Evolutionary conservation across 2,888 invertebrate genomes (phyloP).

Genomic region (Pherbina coryleti): DNA sequence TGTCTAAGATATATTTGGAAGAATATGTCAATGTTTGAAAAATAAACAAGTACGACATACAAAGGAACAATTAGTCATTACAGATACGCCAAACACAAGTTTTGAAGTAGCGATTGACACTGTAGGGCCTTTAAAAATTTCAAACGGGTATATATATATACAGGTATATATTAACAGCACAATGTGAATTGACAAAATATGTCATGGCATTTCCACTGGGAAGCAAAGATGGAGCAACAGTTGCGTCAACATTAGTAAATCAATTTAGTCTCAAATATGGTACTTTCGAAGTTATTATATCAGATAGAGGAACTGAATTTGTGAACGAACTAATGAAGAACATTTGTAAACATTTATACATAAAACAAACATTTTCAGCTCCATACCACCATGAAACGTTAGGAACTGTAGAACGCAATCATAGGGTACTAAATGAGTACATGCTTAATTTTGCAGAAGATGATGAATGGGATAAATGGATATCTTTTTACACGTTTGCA

Average conservation of each 20-base stretch:
- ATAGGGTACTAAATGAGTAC: slow-evolving; percentile 14
- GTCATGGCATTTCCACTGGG: too few species aligned
- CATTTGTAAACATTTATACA: background rate
- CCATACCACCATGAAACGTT: slow-evolving; percentile 21
- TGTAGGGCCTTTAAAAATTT: background rate
- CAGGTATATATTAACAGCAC: background rate
- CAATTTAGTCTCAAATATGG: too few species aligned
- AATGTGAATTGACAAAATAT: too few species aligned
- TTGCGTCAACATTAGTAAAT: background rate
- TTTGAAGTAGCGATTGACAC: background rate
- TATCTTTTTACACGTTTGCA: too few species aligned
- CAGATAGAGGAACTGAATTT: slow-evolving; percentile 12
- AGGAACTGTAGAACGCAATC: background rate
- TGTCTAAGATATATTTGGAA: too few species aligned
- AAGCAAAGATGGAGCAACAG: too few species aligned
- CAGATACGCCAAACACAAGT: background rate
- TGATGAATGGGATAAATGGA: slow-evolving; percentile 1
- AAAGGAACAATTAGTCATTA: too few species aligned
- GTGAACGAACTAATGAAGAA: background rate
- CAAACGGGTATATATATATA: background rate
- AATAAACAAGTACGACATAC: too few species aligned
- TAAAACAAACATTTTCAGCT: slow-evolving; percentile 6
- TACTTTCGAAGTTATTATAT: too few species aligned
- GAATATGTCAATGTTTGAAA: too few species aligned
- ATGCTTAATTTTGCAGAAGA: background rate